Evolutionary conservation across 2,113 vertebrate genomes (phyloP).

Genomic region (Nymphicus hollandicus): DNA sequence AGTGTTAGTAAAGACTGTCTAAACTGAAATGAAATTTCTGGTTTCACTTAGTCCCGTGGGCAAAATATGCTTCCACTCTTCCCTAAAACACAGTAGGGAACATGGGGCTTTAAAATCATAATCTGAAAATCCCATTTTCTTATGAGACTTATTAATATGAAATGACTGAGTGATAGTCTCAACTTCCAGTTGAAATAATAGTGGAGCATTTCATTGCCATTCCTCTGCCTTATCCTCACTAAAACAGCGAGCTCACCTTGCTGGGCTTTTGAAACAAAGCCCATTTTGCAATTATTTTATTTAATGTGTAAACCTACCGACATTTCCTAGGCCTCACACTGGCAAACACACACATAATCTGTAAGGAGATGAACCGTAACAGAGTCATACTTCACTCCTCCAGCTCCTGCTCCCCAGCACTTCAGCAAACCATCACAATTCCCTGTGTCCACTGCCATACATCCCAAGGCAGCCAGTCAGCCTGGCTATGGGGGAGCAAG

Average conservation of each 20-base stretch:
- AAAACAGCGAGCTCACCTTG: neutral
- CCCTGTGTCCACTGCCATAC: neutral
- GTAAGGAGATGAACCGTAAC: neutral
- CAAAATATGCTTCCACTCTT: slow-evolving; percentile 56
- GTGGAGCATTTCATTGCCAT: neutral
- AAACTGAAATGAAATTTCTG: slow-evolving; percentile 61
- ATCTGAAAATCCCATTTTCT: slow-evolving; percentile 66
- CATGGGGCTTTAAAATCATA: slow-evolving; percentile 18
- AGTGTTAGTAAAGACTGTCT: slow-evolving; percentile 14
- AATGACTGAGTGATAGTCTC: neutral
- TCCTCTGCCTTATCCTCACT: neutral
- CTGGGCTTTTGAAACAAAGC: neutral
- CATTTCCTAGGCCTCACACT: neutral
- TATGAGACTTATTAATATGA: slow-evolving; percentile 52
- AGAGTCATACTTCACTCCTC: neutral
- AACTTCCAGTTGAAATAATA: neutral
- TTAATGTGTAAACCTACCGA: neutral
- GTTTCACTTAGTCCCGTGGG: slow-evolving; percentile 51
- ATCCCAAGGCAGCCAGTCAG: neutral
- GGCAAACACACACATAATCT: neutral
- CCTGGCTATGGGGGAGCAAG: neutral
- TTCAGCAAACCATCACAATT: neutral
- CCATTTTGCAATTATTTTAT: neutral
- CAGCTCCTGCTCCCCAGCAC: neutral
- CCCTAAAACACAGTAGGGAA: slow-evolving; percentile 30